These are phyloP conservation scores for Aleiodes alternator DNA, from an alignment of 2,888 invertebrate species.

Conservation along the genomic window DNA sequence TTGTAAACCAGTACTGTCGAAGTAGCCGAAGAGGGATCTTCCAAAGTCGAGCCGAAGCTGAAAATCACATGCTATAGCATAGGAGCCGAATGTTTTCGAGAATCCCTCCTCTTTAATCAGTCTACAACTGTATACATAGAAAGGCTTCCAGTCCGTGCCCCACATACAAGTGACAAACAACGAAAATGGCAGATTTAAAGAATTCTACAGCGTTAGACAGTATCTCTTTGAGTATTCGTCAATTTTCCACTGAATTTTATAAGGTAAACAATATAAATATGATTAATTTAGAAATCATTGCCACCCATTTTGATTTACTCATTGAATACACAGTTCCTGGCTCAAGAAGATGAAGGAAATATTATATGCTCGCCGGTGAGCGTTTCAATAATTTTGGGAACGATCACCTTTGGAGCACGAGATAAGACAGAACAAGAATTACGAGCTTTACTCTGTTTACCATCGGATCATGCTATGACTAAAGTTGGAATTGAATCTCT, in stretches of 20 bases:
- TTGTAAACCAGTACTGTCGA: no score
- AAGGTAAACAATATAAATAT: slow-evolving; percentile 13
- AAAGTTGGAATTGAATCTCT: slow-evolving; percentile 60
- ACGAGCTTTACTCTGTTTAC: slow-evolving; percentile 59
- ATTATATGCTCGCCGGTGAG: slow-evolving; percentile 71
- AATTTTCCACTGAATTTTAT: slow-evolving; percentile 37
- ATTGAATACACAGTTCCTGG: slow-evolving; percentile 56
- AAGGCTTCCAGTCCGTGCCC: not conserved
- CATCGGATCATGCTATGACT: slow-evolving; percentile 54
- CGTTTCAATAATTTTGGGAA: slow-evolving; percentile 66
- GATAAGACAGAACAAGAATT: slow-evolving; percentile 64
- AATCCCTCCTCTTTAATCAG: no score
- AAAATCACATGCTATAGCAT: no score
- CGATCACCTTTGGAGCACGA: slow-evolving; percentile 65
- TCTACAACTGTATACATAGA: no score
- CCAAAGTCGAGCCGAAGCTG: no score
- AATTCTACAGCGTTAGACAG: not conserved
- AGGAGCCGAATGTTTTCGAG: no score
- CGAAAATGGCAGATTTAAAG: slow-evolving; percentile 9
- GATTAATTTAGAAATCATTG: not conserved
- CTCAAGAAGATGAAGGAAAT: slow-evolving; percentile 55
- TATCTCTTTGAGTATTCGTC: not conserved
- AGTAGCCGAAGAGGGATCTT: no score
- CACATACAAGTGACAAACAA: not conserved
- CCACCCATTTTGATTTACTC: not conserved